These are phyloP conservation scores for Phoxinus phoxinus DNA, from an alignment of 2,113 vertebrate species.

Conservation along the genomic window DNA sequence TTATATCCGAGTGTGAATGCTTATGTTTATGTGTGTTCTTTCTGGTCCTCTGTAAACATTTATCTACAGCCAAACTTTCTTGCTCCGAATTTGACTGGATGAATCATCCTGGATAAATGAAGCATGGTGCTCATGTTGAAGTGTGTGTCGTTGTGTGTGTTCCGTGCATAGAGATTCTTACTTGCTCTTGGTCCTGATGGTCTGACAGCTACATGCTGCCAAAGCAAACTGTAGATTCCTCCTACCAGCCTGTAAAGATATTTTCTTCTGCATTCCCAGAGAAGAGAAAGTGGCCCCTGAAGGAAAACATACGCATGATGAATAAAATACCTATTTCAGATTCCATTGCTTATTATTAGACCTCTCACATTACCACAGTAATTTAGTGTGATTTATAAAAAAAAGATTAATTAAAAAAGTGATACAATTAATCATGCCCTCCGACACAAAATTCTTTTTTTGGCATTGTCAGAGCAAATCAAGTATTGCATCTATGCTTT, in stretches of 20 bases:
- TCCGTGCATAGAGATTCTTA: not conserved
- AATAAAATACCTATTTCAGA: not conserved
- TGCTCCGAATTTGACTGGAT: not conserved
- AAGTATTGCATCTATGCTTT: not conserved
- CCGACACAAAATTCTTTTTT: not conserved
- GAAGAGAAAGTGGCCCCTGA: not conserved
- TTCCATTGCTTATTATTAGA: not conserved
- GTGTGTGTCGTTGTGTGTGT: not conserved
- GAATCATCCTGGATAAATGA: slow-evolving; percentile 18
- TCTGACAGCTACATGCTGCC: slow-evolving; percentile 23
- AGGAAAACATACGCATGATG: not conserved
- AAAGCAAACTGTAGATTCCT: slow-evolving; percentile 39
- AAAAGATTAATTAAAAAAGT: not conserved
- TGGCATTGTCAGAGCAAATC: not conserved
- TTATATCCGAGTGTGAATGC: slow-evolving; percentile 17
- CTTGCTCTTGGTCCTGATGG: not conserved
- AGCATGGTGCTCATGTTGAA: not conserved
- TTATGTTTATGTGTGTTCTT: slow-evolving; percentile 8
- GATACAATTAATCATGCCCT: not conserved
- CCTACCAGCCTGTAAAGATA: slow-evolving; percentile 9
- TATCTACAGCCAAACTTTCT: slow-evolving; percentile 13
- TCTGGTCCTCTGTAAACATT: slow-evolving; percentile 39
- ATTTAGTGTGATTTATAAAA: not conserved
- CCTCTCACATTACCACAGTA: not conserved
- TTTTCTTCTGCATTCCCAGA: slow-evolving; percentile 21